A percentile compares a stretch with the other conserved stretches of the same genome.
These are phyloP conservation scores for Hyposoter dolosus DNA, from an alignment of 2,888 invertebrate species.

Conservation along the genomic window DNA sequence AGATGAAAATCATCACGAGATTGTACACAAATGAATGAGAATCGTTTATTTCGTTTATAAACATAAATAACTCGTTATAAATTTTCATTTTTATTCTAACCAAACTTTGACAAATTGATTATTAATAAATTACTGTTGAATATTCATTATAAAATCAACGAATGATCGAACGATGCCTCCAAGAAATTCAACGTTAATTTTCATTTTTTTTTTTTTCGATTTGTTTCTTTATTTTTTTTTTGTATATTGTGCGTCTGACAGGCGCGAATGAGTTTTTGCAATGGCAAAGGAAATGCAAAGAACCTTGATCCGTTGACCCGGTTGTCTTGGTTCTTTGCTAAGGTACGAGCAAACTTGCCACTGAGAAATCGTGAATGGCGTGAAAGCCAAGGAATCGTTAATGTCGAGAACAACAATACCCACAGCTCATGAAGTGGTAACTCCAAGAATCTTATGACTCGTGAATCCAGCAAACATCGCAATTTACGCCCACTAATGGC, in stretches of 20 bases:
- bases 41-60: no score
- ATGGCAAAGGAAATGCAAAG: conserved; percentile 59
- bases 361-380: conserved; percentile 61
- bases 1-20: neutral
- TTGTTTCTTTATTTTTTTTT: neutral
- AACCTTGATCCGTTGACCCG: conserved; percentile 72
- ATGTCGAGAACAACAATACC: conserved; percentile 63
- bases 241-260: conserved; percentile 1
- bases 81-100: neutral
- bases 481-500: neutral
- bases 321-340: conserved; percentile 61
- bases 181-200: neutral
- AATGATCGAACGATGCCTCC: neutral
- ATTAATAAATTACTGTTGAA: neutral
- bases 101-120: neutral
- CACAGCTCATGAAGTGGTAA: neutral
- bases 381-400: conserved; percentile 63
- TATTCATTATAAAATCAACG: neutral
- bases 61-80: neutral
- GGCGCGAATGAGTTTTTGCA: conserved; percentile 50
- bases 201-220: neutral
- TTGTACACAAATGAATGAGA: neutral
- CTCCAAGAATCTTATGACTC: conserved; percentile 2
- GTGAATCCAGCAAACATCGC: neutral
- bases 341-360: conserved; percentile 31